Evolutionary conservation across 2,888 invertebrate species (phyloP).

Genomic region (Rhynchonema sp.): DNA sequence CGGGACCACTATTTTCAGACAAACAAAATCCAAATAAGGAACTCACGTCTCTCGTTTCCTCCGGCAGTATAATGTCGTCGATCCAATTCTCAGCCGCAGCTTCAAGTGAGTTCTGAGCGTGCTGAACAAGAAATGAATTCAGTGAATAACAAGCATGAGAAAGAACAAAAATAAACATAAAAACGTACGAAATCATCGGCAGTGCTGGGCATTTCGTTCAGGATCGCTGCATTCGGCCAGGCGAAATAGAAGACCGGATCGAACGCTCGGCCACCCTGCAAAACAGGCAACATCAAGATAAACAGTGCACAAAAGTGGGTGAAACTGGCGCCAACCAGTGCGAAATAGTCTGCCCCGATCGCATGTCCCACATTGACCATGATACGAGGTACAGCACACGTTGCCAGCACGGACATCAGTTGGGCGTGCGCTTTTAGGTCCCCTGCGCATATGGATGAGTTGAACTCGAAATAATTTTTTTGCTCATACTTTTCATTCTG

Average conservation of each 20-base stretch:
- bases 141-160: too few species aligned
- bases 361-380: conserved; percentile 1
- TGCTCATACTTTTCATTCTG: too few species aligned
- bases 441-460: too few species aligned
- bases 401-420: conserved; percentile 1
- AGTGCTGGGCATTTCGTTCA: not conserved
- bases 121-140: too few species aligned
- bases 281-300: not conserved
- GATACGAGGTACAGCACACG: not conserved
- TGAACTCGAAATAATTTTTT: too few species aligned
- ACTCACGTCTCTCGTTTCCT: not conserved
- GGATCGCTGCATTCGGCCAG: conserved; percentile 2
- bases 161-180: too few species aligned
- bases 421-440: conserved; percentile 3
- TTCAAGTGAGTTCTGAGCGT: not conserved
- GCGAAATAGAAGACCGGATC: conserved; percentile 1
- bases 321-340: conserved; percentile 4
- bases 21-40: too few species aligned
- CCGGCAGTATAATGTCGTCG: not conserved
- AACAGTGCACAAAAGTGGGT: not conserved
- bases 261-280: conserved; percentile 2
- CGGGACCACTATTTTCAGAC: too few species aligned
- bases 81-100: not conserved
- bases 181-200: too few species aligned
- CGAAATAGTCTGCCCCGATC: conserved; percentile 1